Evolutionary conservation across 2,888 invertebrate species (phyloP), one percentile per base, ranked within the genome.

Genomic region (Papilio protenor): DNA sequence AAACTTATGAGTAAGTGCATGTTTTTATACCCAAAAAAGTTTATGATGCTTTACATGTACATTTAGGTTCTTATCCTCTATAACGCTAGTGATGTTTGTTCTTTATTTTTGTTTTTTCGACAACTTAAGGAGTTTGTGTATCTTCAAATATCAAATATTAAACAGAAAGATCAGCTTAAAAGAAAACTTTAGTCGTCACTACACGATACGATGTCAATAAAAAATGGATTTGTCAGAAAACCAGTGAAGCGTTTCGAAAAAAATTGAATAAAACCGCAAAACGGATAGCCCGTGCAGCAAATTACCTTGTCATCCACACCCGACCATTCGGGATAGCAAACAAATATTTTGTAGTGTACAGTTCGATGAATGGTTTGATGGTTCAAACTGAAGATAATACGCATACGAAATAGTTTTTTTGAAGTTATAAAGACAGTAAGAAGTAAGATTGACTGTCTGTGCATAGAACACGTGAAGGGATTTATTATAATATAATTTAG

Each of bases 211-310:
- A 40, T 6, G n/a, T 69, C 21, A 21, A 45, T 69, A 45, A 69
- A 45, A 69, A 69, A n/a, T 69, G 18, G 12, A 45, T 69, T 66
- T n/a, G 40, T 66, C 52, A n/a, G n/a, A 64, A 74, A 64, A 64
- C 18, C 14, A 27, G 18, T 27, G 64, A 49, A 11, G 12, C 64
- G 18, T 49, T 74, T 49, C 64, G 49, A 1, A 21, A 64, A 61
- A 74, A 59, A 74, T 74, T 49, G 74, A 21, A 12, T 61, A 74
- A 27, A 16, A 64, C 64, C 64, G 74, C 74, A 49, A 47, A 27
- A 74, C n/a, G 18, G 61, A 74, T 61, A 23, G 23, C 74, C 49
- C n/a, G 47, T 61, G 49, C 45, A 47, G n/a, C 45, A 61, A 64
- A 74, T 74, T 74, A 59, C 27, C 64, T 61, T 74, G 64, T 74